Base-by-base conservation (phyloP, 2,888 invertebrate species). In the Chrysomela aeneicollis region DNA sequence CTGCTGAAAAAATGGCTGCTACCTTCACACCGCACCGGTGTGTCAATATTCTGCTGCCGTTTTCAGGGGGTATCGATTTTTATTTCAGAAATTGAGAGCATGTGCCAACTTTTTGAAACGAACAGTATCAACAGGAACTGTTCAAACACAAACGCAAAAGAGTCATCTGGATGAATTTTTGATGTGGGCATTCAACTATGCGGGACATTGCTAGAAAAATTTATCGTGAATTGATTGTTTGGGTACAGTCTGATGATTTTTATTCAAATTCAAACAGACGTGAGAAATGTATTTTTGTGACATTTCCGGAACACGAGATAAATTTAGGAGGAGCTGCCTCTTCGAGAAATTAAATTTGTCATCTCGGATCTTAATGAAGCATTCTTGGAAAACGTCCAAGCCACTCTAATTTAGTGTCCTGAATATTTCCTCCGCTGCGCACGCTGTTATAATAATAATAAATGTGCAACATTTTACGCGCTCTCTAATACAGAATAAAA, bases 231-330 rank as follows among this genome's bases (percentile, higher is more conserved):
- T 26, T 26, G 6, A 26, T 26, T 5, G 6, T 6, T 26, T 26
- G 26, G 26, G 6, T 5, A 26, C 26, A 6, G 26, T 26, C 26
- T 26, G 26, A 26, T 26, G 1, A 42, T 15, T 42, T 42, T 42
- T 6, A 42, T 42, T 42, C 12, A 42, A 57, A 57, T 47, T 26
- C 15, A 46, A 17, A 57, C 26, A 12, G 30, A 57, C 22, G 22
- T 22, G 12, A 18, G 15, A 17, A 30, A 22, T 46, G 30, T 32
- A 26, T 42, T 26, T 18, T 46, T 47, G 32, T 22, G 57, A 57
- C 57, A 57, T 57, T 57, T 57, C 57, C 57, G 57, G 57, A 57
- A 21, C 46, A n/a, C 30, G 42, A 19, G 57, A 57, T 57, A 57
- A 57, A 57, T 47, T 57, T 57, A 57, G 57, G 15, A 22, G 3